Evolutionary conservation across 2,797 vertebrate species (phyloP).

Genomic region (Nannoperca obscura): DNA sequence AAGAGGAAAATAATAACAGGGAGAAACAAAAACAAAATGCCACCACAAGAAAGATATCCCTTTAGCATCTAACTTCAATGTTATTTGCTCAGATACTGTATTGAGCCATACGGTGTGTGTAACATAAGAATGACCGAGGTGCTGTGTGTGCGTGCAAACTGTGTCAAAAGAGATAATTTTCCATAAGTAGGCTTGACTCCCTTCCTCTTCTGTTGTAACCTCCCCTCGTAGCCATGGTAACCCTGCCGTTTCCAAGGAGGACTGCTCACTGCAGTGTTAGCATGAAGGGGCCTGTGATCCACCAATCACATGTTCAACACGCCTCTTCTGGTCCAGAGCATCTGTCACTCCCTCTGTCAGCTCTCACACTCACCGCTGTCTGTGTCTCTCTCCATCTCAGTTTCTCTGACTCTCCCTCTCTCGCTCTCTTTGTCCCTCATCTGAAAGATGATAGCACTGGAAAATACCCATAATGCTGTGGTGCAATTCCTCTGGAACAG

Average conservation of each 20-base stretch:
- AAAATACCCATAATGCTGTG: constrained; percentile 65
- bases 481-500: constrained; percentile 58
- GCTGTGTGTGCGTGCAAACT: constrained; percentile 1
- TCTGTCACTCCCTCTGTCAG: constrained; percentile 75
- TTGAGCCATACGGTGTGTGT: not conserved
- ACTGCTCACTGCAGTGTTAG: constrained; percentile 45
- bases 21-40: not conserved
- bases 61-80: not conserved
- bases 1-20: not conserved
- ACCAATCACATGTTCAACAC: constrained; percentile 72
- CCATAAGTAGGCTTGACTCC: constrained; percentile 61
- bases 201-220: constrained; percentile 64
- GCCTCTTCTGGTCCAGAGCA: constrained; percentile 71
- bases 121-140: not conserved
- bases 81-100: not conserved
- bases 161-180: constrained; percentile 70
- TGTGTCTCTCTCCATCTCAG: constrained; percentile 16
- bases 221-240: constrained; percentile 74
- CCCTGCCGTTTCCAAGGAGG: constrained; percentile 54
- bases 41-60: not conserved
- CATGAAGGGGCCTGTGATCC: constrained; percentile 58
- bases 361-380: constrained; percentile 25
- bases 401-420: constrained; percentile 25
- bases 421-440: constrained; percentile 36
- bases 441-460: constrained; percentile 55